Conservation (phyloP, 2,113 vertebrate species). For the Galemys pyrenaicus region DNA sequence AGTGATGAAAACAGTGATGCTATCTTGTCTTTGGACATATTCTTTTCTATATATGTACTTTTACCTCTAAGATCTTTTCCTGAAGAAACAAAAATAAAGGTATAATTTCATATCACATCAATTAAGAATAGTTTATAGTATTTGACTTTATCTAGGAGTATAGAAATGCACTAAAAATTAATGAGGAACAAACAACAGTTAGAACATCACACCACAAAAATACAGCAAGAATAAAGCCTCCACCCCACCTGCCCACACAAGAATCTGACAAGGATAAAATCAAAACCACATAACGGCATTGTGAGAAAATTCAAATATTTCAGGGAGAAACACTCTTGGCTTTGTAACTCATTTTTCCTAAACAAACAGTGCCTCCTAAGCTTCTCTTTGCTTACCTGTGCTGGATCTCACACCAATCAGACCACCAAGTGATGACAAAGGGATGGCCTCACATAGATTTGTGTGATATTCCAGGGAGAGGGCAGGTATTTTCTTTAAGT, state of each 20-base stretch:
- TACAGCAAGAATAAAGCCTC: neutral
- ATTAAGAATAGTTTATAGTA: neutral
- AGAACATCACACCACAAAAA: constrained; percentile 20
- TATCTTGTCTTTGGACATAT: neutral
- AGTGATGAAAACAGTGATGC: neutral
- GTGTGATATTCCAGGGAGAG: neutral
- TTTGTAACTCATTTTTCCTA: neutral
- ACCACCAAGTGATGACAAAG: neutral
- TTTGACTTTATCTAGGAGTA: neutral
- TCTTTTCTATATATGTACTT: neutral
- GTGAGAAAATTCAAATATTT: neutral
- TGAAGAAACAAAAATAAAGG: constrained; percentile 21
- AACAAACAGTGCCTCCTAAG: neutral
- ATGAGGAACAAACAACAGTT: neutral
- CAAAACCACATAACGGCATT: neutral
- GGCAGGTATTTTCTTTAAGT: neutral
- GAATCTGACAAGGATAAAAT: neutral
- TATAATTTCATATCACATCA: neutral
- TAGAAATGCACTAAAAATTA: neutral
- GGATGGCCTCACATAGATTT: too few species aligned
- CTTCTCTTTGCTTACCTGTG: neutral
- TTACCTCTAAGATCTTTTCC: neutral
- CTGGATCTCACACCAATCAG: neutral
- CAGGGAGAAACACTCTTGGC: neutral
- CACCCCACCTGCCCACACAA: neutral